Evolutionary conservation across 1,140 invertebrate species (phyloP).

Genomic region (Thaumetopoea pityocampa): DNA sequence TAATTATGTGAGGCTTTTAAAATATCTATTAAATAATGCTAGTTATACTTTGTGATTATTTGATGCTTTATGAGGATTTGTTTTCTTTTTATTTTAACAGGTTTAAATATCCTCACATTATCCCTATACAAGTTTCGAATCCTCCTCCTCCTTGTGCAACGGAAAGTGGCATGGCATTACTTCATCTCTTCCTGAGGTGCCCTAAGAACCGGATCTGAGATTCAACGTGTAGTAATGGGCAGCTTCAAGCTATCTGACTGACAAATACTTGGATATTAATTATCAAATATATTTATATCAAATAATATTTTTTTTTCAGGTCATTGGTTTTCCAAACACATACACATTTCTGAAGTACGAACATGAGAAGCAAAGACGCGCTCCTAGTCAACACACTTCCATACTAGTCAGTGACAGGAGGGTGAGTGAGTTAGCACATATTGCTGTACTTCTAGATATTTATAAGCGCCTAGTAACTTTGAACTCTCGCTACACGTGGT

Average conservation of each 20-base stretch:
- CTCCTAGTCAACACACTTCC: constrained; percentile 34
- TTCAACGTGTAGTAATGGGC: neutral
- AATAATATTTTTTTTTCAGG: constrained; percentile 41
- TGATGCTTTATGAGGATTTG: too few relatives aligned
- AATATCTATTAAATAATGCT: too few relatives aligned
- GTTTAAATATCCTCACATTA: too few relatives aligned
- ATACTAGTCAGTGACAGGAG: constrained; percentile 60
- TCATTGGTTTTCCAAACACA: constrained; percentile 71
- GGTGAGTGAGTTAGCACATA: constrained; percentile 45
- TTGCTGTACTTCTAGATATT: too few relatives aligned
- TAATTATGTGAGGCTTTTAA: too few relatives aligned
- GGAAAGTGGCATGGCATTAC: too few relatives aligned
- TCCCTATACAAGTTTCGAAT: too few relatives aligned
- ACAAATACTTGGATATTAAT: neutral
- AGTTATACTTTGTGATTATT: too few relatives aligned
- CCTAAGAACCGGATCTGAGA: too few relatives aligned
- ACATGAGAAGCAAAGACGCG: constrained; percentile 59
- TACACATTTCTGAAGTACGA: constrained; percentile 75
- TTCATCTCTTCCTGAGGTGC: too few relatives aligned
- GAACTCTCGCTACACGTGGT: constrained; percentile 45
- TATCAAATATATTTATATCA: neutral
- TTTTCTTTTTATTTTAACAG: too few relatives aligned
- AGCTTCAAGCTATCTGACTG: neutral
- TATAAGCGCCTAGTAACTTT: constrained; percentile 44
- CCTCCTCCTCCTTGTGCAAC: too few relatives aligned